Evolutionary conservation across 2,888 invertebrate species (phyloP).

Genomic region (Dasysyrphus albostriatus): DNA sequence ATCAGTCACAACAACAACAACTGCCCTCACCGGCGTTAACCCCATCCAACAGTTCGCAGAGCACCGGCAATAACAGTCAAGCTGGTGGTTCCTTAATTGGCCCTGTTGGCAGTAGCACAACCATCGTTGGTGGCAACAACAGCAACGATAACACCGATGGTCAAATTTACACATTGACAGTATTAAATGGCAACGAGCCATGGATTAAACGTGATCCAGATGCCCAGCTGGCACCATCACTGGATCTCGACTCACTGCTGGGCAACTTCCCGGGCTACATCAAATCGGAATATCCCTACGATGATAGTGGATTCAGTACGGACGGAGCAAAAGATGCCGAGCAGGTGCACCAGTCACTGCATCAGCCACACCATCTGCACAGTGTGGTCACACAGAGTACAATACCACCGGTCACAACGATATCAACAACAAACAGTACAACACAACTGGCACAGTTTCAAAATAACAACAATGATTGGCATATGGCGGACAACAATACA

Average conservation of each 20-base stretch:
- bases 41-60: constrained; percentile 60
- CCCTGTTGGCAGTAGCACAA: constrained; percentile 78
- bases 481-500: constrained; percentile 90
- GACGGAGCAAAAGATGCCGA: constrained; percentile 85
- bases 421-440: constrained; percentile 76
- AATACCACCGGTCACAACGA: constrained; percentile 73
- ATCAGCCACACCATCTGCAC: constrained; percentile 77
- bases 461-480: constrained; percentile 93
- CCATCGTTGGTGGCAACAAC: constrained; percentile 78
- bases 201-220: constrained; percentile 88
- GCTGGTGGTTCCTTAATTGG: constrained; percentile 77
- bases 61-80: constrained; percentile 64
- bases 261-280: constrained; percentile 89
- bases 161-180: constrained; percentile 92
- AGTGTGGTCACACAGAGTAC: constrained; percentile 77
- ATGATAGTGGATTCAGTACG: constrained; percentile 90
- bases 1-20: constrained; percentile 75
- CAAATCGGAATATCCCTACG: constrained; percentile 91
- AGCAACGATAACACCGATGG: constrained; percentile 88
- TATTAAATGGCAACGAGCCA: constrained; percentile 90
- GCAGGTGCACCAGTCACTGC: constrained; percentile 76
- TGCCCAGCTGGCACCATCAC: constrained; percentile 85
- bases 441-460: constrained; percentile 85
- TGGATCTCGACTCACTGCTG: constrained; percentile 92
- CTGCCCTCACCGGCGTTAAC: constrained; percentile 56